A percentile compares a stretch with the other conserved stretches of the same genome.
These are phyloP conservation scores for Lycaon pictus DNA, from an alignment of 2,113 vertebrate species.

Conservation along the genomic window DNA sequence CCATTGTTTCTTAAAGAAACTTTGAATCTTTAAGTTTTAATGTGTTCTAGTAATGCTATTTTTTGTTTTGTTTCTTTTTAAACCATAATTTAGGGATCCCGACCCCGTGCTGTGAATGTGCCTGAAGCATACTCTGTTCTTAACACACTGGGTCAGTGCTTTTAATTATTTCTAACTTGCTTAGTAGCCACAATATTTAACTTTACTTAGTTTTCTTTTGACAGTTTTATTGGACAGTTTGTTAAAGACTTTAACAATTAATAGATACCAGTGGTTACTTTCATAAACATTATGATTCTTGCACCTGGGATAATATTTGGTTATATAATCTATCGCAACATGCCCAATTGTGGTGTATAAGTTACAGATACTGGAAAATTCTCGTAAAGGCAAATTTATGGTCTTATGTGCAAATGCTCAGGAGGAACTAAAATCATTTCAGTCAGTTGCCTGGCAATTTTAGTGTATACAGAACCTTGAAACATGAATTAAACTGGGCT, in stretches of 20 bases:
- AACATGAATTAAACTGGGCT: background rate
- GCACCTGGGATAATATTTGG: background rate
- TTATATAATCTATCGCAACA: conserved; percentile 28
- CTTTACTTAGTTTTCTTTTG: background rate
- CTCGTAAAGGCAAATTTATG: background rate
- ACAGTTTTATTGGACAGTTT: conserved; percentile 18
- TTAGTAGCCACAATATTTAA: conserved; percentile 32
- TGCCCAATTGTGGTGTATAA: background rate
- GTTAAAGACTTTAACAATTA: conserved; percentile 46
- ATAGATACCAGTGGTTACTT: conserved; percentile 12
- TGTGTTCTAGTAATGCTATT: conserved; percentile 34
- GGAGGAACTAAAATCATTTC: background rate
- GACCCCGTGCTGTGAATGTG: background rate
- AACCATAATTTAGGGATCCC: background rate
- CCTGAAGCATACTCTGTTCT: background rate
- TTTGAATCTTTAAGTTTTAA: background rate
- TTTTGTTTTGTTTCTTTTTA: background rate
- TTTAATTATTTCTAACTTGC: conserved; percentile 1
- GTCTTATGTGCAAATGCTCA: background rate
- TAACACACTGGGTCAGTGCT: background rate
- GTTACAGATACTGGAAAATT: conserved; percentile 10
- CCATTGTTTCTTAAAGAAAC: conserved; percentile 51
- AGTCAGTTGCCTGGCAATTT: background rate
- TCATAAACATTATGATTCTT: conserved; percentile 41
- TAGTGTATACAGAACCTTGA: conserved; percentile 7